Percentiles rank a stretch among this genome's conserved stretches.
phyloP scores from a whole-genome alignment of 2,888 invertebrate species.

The Lasioglossum calceatum region DNA sequence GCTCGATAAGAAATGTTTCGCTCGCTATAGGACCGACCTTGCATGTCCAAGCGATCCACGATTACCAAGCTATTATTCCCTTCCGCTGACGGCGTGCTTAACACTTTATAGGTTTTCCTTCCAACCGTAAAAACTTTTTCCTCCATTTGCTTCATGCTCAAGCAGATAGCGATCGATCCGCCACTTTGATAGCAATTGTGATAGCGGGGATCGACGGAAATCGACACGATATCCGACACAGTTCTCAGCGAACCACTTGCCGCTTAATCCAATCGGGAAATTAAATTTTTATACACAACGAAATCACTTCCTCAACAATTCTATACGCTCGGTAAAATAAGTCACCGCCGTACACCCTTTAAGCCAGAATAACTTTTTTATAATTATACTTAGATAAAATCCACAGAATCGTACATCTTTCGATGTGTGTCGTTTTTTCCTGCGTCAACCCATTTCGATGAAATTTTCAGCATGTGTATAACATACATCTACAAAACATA shows the following conservation, averaged over 20 bases:
- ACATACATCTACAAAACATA: too few species aligned
- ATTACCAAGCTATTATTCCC: constrained; percentile 56
- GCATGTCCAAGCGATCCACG: constrained; percentile 56
- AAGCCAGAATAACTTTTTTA: too few species aligned
- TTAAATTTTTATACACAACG: background rate
- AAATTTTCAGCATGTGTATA: too few species aligned
- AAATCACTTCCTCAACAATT: background rate
- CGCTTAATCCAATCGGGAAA: background rate
- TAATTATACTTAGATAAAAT: too few species aligned
- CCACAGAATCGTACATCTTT: too few species aligned
- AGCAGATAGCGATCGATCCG: constrained; percentile 22
- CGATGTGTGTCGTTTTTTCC: too few species aligned
- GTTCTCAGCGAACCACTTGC: background rate
- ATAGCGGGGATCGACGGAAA: background rate
- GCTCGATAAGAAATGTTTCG: constrained; percentile 40
- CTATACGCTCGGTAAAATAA: too few species aligned
- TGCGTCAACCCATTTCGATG: too few species aligned
- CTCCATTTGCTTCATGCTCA: constrained; percentile 12
- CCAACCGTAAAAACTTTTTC: constrained; percentile 39
- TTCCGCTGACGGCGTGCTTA: constrained; percentile 40
- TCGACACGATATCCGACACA: background rate
- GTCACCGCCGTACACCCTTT: too few species aligned
- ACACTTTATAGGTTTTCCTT: constrained; percentile 51
- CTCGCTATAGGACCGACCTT: constrained; percentile 38
- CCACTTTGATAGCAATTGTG: background rate